Evolutionary conservation across 2,888 invertebrate species (phyloP), one percentile per base, ranked within the genome.

Genomic region (Tortricodes alternella): DNA sequence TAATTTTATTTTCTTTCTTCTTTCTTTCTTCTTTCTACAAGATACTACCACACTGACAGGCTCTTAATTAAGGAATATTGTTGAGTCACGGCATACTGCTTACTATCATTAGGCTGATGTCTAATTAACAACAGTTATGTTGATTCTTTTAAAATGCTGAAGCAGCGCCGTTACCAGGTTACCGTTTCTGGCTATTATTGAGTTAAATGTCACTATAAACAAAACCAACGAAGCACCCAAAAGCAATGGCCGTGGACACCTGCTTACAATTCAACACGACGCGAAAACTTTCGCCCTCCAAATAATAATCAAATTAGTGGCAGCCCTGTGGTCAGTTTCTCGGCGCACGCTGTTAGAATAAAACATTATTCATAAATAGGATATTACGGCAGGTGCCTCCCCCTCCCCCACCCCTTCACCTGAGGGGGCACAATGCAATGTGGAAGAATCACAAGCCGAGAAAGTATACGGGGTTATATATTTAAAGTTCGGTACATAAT

Each of bases 311-410:
- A 32, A 50, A 56, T 56, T 38, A 50, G 44, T 56, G 67, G 23
- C 80, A 79, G 57, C 80, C 79, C 80, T 82, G n/a, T n/a, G 66
- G 35, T 38, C 39, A 59, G 50, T 60, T 61, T 62, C 37, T 46
- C 23, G 18, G 44, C 85, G 88, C 82, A 89, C 89, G 89, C 86
- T 85, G 80, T 83, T 85, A 85, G 89, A 89, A 89, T 89, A 89
- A 89, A 89, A 89, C 88, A 89, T 89, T 89, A 89, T 89, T 89
- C 89, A 89, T 89, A 89, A 89, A 88, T 87, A 88, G 88, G 83
- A 85, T 85, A 88, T 88, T 89, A 88, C 85, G 80, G 78, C 83
- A 83, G 80, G 78, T 76, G 76, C 66, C 68, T 58, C 66, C 67
- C 69, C 66, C 62, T 59, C 48, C 32, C 35, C 61, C n/a, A n/a